These are phyloP conservation scores for Bruchidius siliquastri DNA, from an alignment of 2,888 invertebrate species.

Conservation along the genomic window DNA sequence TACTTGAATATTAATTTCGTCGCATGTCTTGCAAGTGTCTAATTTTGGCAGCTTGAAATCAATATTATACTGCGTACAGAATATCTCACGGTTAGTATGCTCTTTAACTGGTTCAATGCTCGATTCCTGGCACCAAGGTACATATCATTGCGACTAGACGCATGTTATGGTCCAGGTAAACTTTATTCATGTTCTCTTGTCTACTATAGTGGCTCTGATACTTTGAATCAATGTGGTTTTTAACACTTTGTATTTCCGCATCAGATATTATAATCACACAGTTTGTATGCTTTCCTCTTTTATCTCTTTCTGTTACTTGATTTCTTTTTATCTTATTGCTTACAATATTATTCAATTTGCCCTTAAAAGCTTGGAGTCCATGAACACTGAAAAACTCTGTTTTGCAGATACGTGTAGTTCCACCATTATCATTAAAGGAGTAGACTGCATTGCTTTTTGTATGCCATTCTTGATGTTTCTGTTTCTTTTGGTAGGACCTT, in stretches of 20 bases:
- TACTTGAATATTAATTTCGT: conserved; percentile 7
- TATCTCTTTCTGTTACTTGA: conserved; percentile 13
- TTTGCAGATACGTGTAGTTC: conserved; percentile 11
- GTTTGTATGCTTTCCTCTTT: not conserved
- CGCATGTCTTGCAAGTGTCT: conserved; percentile 17
- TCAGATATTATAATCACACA: no score
- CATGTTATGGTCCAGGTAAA: conserved; percentile 12
- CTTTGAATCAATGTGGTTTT: conserved; percentile 14
- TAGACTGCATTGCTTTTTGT: conserved; percentile 3
- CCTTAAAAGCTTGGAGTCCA: conserved; percentile 10
- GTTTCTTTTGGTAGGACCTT: no score
- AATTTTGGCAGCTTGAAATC: conserved; percentile 15
- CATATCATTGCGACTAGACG: conserved; percentile 5
- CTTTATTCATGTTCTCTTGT: conserved; percentile 8
- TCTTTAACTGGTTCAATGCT: conserved; percentile 8
- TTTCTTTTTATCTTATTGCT: conserved; percentile 7
- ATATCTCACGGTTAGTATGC: conserved; percentile 8
- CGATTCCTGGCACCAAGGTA: conserved; percentile 9
- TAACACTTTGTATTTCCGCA: no score
- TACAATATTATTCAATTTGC: conserved; percentile 11
- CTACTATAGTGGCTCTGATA: conserved; percentile 17
- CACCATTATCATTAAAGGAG: conserved; percentile 9
- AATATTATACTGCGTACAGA: conserved; percentile 13
- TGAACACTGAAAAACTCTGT: conserved; percentile 14
- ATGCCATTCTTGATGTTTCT: no score